A percentile compares a stretch with the other conserved stretches of the same genome.
Evolutionary conservation across 2,797 vertebrate genomes (phyloP).

Genomic region (Cetoscarus ocellatus): DNA sequence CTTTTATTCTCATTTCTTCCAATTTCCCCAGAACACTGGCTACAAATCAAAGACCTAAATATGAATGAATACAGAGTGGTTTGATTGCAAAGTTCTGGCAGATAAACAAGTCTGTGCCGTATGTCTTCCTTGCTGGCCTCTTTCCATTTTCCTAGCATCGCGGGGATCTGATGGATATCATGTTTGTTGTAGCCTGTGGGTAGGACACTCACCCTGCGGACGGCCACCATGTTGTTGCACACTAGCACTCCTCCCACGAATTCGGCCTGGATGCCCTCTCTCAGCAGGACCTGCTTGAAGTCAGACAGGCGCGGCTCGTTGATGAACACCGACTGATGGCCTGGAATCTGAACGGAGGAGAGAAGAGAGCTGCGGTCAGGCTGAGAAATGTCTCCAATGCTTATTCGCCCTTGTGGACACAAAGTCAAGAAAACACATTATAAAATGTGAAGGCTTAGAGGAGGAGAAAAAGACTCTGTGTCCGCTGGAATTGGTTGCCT

Average conservation of each 20-base stretch:
- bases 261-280: constrained; percentile 97
- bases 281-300: constrained; percentile 98
- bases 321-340: constrained; percentile 99
- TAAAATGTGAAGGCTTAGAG: neutral
- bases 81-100: neutral
- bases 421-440: neutral
- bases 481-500: neutral
- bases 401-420: constrained; percentile 7
- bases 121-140: constrained; percentile 3
- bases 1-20: neutral
- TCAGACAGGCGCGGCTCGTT: constrained; percentile 98
- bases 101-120: constrained; percentile 12
- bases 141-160: constrained; percentile 1
- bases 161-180: constrained; percentile 27
- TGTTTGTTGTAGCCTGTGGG: constrained; percentile 4
- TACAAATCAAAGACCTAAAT: constrained; percentile 1
- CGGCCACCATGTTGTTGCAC: constrained; percentile 98
- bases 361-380: constrained; percentile 1
- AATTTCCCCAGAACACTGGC: neutral
- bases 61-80: constrained; percentile 9
- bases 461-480: neutral
- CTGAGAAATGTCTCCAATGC: constrained; percentile 6
- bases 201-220: constrained; percentile 92
- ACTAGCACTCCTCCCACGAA: constrained; percentile 98
- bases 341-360: constrained; percentile 86